Percentiles rank a stretch among this genome's conserved stretches.
phyloP scores from a whole-genome alignment of 2,888 invertebrate species.

The Miltochrista miniata region DNA sequence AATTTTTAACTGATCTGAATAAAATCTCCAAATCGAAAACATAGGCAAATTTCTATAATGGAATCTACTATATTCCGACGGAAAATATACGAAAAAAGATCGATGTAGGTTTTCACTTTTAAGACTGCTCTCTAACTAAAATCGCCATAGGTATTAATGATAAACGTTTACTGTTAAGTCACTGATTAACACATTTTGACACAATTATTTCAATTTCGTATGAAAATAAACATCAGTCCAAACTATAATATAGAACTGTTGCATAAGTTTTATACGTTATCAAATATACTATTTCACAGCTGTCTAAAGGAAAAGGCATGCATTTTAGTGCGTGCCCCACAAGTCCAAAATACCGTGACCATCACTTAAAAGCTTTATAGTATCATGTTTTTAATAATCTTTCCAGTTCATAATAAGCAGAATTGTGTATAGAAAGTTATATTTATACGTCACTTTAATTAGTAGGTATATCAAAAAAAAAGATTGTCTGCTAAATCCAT shows the following conservation, averaged over 20 bases:
- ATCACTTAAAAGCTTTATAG: slow-evolving; percentile 50
- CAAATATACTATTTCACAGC: slow-evolving; percentile 49
- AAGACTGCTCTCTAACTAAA: no score
- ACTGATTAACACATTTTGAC: background rate
- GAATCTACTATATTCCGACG: no score
- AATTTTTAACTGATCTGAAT: no score
- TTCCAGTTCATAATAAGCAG: slow-evolving; percentile 10
- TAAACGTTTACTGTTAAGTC: background rate
- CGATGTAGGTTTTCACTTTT: no score
- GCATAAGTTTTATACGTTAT: slow-evolving; percentile 52
- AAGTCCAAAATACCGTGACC: slow-evolving; percentile 57
- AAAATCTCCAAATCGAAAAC: no score
- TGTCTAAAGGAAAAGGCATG: slow-evolving; percentile 38
- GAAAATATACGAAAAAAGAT: no score
- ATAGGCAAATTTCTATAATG: no score
- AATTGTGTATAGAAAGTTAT: slow-evolving; percentile 17
- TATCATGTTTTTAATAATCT: slow-evolving; percentile 13
- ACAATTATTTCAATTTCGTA: background rate
- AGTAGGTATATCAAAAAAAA: background rate
- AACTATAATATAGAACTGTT: slow-evolving; percentile 22
- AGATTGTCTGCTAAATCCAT: background rate
- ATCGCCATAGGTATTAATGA: no score
- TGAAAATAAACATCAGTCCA: background rate
- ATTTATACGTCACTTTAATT: background rate
- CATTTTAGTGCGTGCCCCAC: slow-evolving; percentile 60